These are phyloP conservation scores for Cryptoprocta ferox DNA, from an alignment of 2,797 vertebrate species.

Conservation along the genomic window DNA sequence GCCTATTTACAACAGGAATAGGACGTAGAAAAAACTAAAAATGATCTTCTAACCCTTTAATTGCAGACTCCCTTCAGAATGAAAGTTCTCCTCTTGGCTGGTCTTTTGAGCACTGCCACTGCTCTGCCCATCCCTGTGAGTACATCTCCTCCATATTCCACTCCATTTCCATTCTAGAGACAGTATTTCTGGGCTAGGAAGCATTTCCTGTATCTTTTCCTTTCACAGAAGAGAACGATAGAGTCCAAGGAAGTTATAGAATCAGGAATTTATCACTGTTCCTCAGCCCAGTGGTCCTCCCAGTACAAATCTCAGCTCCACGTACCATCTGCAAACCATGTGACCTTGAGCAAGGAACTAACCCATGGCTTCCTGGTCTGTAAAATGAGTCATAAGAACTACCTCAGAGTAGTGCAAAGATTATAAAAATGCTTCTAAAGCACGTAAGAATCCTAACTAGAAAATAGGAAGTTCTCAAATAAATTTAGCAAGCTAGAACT, in stretches of 20 bases:
- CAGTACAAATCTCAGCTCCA: not conserved
- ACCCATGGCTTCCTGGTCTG: not conserved
- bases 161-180: not conserved
- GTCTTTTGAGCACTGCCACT: not conserved
- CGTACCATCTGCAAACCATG: not conserved
- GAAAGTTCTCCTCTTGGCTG: constrained; percentile 40
- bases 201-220: not conserved
- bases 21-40: not conserved
- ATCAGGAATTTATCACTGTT: not conserved
- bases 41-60: not conserved
- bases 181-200: not conserved
- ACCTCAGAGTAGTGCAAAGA: not conserved
- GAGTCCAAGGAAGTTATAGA: not conserved
- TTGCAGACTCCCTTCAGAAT: constrained; percentile 56
- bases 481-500: not conserved
- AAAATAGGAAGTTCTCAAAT: not conserved
- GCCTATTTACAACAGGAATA: not conserved
- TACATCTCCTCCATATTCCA: not conserved
- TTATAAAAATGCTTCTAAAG: not conserved
- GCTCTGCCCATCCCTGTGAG: constrained; percentile 62
- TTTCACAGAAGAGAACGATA: not conserved
- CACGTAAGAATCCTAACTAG: not conserved
- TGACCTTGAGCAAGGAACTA: not conserved
- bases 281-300: not conserved
- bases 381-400: not conserved